Evolutionary conservation across 2,888 invertebrate genomes (phyloP).

Genomic region (Tyria jacobaeae): DNA sequence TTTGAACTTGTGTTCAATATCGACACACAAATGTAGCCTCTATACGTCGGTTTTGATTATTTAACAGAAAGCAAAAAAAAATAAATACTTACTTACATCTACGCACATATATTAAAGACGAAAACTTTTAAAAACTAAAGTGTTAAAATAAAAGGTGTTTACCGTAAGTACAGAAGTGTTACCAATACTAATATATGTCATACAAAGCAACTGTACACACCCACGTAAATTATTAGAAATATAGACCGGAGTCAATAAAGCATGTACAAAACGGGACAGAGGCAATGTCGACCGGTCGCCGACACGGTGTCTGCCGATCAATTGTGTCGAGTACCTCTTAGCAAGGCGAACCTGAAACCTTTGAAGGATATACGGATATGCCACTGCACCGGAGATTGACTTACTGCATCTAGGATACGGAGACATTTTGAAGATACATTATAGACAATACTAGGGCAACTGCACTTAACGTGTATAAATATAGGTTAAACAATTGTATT

Average conservation of each 20-base stretch:
- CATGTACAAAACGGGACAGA: too few relatives aligned
- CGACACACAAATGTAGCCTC: conserved; percentile 40
- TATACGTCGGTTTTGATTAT: conserved; percentile 36
- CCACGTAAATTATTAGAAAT: conserved; percentile 16
- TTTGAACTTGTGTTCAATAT: conserved; percentile 61
- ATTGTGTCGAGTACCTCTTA: conserved; percentile 61
- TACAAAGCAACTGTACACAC: background rate
- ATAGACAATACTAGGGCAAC: background rate
- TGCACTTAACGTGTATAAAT: background rate
- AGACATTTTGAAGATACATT: background rate
- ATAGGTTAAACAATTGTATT: background rate
- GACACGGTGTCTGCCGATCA: conserved; percentile 59
- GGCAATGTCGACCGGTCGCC: conserved; percentile 54
- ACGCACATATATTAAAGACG: background rate
- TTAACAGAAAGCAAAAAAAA: background rate
- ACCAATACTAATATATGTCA: background rate
- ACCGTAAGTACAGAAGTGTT: background rate
- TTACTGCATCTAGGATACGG: conserved; percentile 52
- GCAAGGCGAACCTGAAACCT: conserved; percentile 55
- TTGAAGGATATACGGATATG: conserved; percentile 64
- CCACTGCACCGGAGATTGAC: conserved; percentile 71
- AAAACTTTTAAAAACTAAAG: background rate
- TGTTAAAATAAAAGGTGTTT: background rate
- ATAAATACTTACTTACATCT: background rate
- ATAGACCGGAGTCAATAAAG: conserved; percentile 32